phyloP scores from a whole-genome alignment of 2,797 vertebrate species.

The Chelonia mydas region DNA sequence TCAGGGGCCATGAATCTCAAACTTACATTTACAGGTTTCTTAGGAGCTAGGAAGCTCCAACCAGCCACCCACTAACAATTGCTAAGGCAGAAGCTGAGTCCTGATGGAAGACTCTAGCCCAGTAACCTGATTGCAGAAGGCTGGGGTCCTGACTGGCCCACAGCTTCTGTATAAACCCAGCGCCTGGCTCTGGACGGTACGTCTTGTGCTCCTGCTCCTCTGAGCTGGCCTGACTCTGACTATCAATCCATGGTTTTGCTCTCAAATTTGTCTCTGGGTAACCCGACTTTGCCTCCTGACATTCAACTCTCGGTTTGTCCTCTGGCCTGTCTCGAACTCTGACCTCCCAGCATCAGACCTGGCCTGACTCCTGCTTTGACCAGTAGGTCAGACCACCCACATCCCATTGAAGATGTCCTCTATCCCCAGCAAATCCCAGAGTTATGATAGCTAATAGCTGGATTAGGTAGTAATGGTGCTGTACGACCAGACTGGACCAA shows the following conservation, averaged over 20 bases:
- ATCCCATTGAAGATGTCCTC: not conserved
- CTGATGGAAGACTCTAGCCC: too few species aligned
- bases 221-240: not conserved
- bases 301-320: not conserved
- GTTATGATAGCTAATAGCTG: not conserved
- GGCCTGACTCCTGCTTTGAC: not conserved
- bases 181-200: not conserved
- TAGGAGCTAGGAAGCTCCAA: too few species aligned
- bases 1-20: too few species aligned
- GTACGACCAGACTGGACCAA: not conserved
- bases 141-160: not conserved
- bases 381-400: not conserved
- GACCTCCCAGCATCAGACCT: not conserved
- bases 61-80: too few species aligned
- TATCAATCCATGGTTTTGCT: not conserved
- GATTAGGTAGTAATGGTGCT: not conserved
- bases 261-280: too few species aligned
- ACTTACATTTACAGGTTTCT: too few species aligned
- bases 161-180: not conserved
- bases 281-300: not conserved
- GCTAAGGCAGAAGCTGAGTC: too few species aligned
- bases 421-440: too few species aligned
- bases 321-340: not conserved
- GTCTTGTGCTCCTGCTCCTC: not conserved
- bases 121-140: not conserved